Evolutionary conservation across 2,113 vertebrate species (phyloP).

Genomic region (Chloropsis cyanopogon): DNA sequence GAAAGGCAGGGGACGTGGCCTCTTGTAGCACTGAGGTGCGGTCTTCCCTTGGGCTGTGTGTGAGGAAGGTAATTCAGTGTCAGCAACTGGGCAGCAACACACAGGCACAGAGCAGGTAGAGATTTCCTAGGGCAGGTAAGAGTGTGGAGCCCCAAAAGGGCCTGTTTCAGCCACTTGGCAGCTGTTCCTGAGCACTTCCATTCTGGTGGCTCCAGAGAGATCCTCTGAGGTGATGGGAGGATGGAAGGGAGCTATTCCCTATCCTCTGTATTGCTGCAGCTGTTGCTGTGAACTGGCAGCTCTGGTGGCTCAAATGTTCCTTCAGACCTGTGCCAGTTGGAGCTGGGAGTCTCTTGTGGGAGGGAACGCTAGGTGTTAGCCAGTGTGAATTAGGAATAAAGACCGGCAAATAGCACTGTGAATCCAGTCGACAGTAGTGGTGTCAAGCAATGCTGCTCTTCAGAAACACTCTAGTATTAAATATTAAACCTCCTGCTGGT

Average conservation of each 20-base stretch:
- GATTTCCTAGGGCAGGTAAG: neutral
- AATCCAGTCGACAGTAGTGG: neutral
- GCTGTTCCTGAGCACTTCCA: neutral
- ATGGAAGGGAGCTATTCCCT: neutral
- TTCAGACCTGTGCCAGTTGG: neutral
- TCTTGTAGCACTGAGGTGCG: neutral
- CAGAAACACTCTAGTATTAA: neutral
- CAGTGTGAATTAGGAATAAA: neutral
- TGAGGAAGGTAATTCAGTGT: neutral
- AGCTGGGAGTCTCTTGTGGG: neutral
- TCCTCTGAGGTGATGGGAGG: neutral
- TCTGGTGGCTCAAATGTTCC: neutral
- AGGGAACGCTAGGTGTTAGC: neutral
- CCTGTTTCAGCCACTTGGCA: neutral
- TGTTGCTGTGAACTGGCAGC: neutral
- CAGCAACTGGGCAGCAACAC: neutral
- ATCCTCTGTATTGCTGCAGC: neutral
- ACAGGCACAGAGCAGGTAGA: neutral
- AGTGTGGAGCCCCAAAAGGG: neutral
- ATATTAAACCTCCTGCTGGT: neutral
- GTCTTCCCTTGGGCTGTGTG: neutral
- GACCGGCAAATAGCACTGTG: slow-evolving; percentile 13
- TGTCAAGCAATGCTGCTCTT: neutral
- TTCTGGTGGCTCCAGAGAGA: neutral
- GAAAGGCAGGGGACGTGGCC: neutral